Evolutionary conservation across 2,113 vertebrate species (phyloP), one percentile per base, ranked within the genome.

Genomic region (Tenebrosternarchus preto): DNA sequence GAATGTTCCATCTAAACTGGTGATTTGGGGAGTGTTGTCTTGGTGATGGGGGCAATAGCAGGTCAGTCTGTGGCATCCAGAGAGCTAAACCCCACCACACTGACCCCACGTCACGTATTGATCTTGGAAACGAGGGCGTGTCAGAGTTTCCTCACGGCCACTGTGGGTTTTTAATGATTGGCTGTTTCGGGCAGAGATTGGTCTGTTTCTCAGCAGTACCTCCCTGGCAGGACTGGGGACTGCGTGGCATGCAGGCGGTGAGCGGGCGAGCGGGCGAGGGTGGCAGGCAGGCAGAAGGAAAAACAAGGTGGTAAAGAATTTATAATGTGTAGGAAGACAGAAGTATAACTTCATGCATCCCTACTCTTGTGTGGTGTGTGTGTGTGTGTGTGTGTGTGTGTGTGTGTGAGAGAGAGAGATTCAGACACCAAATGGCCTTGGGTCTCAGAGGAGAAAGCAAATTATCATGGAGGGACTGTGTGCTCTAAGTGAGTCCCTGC

Each of bases 201-300:
- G 64, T 78, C 31, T 29, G 31, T 68, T 68, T 77, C 75, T 67
- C 75, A 63, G 31, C 29, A 43, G 67, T 12, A 77, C 43, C 36
- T 22, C 43, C 3, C 5, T 46, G 9, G 12, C 43, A 7, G 39
- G 29, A 17, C 17, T 31, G 29, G 19, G 29, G 27, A 31, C 17
- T 33, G 63, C 5, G 29, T 64, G 8, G 22, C 5, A n/a, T n/a
- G n/a, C n/a, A n/a, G n/a, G n/a, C n/a, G n/a, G n/a, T n/a, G n/a
- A n/a, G n/a, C n/a, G n/a, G n/a, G n/a, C n/a, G n/a, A 24, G 24
- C 6, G 16, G 16, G 56, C 2, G 72, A 24, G n/a, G 8, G 74
- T 55, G 43, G 50, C 24, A 33, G 12, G 24, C 27, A 8, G 39
- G 61, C 53, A 3, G 25, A 20, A 20, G 56, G 19, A n/a, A 22